phyloP scores from a whole-genome alignment of 2,888 invertebrate species.

The Scaptomyza cyrtandrae region DNA sequence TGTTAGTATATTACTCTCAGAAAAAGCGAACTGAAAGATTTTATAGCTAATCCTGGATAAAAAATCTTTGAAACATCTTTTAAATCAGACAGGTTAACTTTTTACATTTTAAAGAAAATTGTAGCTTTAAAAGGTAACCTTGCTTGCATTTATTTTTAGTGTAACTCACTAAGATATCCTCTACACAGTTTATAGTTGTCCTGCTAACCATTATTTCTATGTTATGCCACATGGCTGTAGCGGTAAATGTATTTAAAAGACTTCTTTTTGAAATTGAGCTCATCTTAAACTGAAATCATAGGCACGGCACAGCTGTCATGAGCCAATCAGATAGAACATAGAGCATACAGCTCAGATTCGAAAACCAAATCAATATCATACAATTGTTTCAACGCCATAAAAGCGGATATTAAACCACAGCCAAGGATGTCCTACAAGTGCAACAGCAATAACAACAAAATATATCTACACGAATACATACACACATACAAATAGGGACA shows the following conservation, averaged over 20 bases:
- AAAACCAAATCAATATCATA: slow-evolving; percentile 44
- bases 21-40: background rate
- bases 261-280: background rate
- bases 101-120: too few species aligned
- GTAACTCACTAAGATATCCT: too few species aligned
- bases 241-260: background rate
- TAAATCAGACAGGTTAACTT: too few species aligned
- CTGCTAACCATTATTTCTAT: too few species aligned
- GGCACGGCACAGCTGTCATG: background rate
- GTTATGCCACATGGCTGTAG: too few species aligned
- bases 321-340: background rate
- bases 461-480: background rate
- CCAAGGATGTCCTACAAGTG: slow-evolving; percentile 67
- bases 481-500: slow-evolving; percentile 2
- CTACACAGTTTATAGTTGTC: too few species aligned
- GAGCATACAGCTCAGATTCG: slow-evolving; percentile 1
- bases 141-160: too few species aligned
- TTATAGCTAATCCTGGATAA: too few species aligned
- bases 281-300: background rate
- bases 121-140: too few species aligned
- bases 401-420: slow-evolving; percentile 62
- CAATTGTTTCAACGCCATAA: slow-evolving; percentile 64
- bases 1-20: background rate
- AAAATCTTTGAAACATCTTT: too few species aligned
- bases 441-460: slow-evolving; percentile 29